Evolutionary conservation across 2,888 invertebrate species (phyloP), one percentile per base, ranked within the genome.

Genomic region (Phengaris arion): DNA sequence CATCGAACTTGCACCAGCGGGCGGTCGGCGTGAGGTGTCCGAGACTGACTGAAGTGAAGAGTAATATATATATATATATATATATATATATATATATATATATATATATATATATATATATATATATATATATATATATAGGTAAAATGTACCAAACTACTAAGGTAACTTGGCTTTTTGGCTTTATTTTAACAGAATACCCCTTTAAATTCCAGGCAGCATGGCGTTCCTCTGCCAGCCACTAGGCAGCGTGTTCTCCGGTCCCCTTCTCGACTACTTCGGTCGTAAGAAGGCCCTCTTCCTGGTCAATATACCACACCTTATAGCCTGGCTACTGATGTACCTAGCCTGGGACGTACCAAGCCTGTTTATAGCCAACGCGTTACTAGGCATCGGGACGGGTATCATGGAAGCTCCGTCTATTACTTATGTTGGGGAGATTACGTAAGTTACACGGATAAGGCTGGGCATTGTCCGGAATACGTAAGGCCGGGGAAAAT

Each of bases 391-490:
- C 0, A 87, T 95, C 6, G 94, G 95, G 0, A 94, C 94, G 4
- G 95, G 95, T 0, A 89, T 95, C 15, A 94, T 95, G 94, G 95
- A 95, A 81, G 94, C 94, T 0, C 95, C 95, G 0, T 94, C 94
- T 1, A 86, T 95, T n/a, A 94, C 95, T 1, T 95, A 95, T 77
- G 91, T 95, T n/a, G 95, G 95, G 2, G 95, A 95, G 89, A 89
- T 95, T 57, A 92, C 93, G 94, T 94, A 80, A 81, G 76, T 75
- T 9, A 35, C 52, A 52, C 10, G 9, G 4, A 12, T 9, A 22
- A 22, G 22, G 22, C 22, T 22, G 22, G 22, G 22, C 22, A 22
- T 22, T 22, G 22, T 22, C 22, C 22, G 22, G 22, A 22, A 22
- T 22, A 22, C 22, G 22, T 22, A 22, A 22, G 22, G 22, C 22